Evolutionary conservation across 1,140 invertebrate species (phyloP), one percentile per base, ranked within the genome.

Genomic region (Eurytemora carolleeae): DNA sequence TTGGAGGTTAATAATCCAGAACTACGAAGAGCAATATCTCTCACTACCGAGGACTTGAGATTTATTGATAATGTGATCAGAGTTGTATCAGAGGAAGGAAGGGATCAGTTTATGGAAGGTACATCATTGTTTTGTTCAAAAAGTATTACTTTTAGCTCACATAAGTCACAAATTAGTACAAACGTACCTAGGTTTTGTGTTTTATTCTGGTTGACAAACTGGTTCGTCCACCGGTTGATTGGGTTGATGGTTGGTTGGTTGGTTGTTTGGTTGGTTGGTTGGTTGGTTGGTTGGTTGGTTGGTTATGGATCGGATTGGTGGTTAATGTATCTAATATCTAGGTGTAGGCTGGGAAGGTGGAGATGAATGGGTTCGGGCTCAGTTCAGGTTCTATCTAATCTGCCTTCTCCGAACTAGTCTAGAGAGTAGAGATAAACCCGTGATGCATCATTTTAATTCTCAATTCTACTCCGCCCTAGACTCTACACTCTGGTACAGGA

Each of bases 41-140:
- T 97, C 16, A 90, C 87, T 18, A 97, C 91, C 0, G 91, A 95
- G 69, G 95, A 98, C 73, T 75, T 98, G 15, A 77, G 95, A 69
- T 98, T 96, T 76, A 89, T 88, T 53, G 92, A 98, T 71, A 88
- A 86, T 70, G 75, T 98, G 24, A 82, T 95, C 2, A 81, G 87
- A 61, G 84, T 88, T 71, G 90, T 91, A 0, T 76, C 82, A 18
- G 78, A 82, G 61, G 82, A 85, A 16, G 80, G 81, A 12, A 44
- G n/a, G n/a, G 31, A 44, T 44, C 7, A 44, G n/a, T 12, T 57
- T 21, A 22, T 19, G 17, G 59, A 60, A 53, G 59, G 19, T 1
- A 53, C 20, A 16, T 16, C 20, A 54, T 20, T 54, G 20, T 19
- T 60, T 22, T 54, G 25, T 44, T 18, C 53, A 23, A 31, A 60